Evolutionary conservation across 2,888 invertebrate species (phyloP), one percentile per base, ranked within the genome.

Genomic region (Apomyelois bistriatella): DNA sequence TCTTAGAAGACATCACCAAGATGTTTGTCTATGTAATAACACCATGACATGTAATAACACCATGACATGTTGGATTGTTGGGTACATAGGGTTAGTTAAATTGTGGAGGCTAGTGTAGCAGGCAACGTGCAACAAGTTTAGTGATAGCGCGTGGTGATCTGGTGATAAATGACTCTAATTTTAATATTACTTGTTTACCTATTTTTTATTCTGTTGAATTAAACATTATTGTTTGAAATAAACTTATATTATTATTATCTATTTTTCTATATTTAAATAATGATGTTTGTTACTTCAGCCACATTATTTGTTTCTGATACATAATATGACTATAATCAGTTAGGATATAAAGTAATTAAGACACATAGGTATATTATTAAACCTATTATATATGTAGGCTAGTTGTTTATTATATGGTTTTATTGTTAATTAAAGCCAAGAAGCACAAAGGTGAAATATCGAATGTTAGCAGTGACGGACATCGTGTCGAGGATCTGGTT

Each of bases 361-460:
- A 3, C 22, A 5, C 22, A 22, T 22, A 22, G 5, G 22, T 22
- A 36, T 4, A 36, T 36, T 36, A n/a, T 36, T n/a, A 12, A 36
- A 36, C 36, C 6, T 36, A 36, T 36, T 22, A 22, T n/a, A n/a
- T n/a, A n/a, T n/a, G n/a, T n/a, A n/a, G 22, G 22, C 22, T 13
- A 37, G 30, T 40, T 49, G 17, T 37, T 38, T 36, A 46, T 50
- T 58, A 54, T 62, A 51, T 56, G 40, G 58, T 38, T 54, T 66
- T 64, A 68, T 83, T 85, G 72, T 85, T 77, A 78, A 76, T 82
- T 84, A 81, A 89, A 90, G 89, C 85, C 57, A 88, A 79, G 88
- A 88, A 86, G 87, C 80, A 74, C 78, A 89, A 80, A 79, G 77
- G 77, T 76, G 86, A 80, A 60, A 74, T 83, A 62, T 66, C 77